Conservation (phyloP, 2,888 invertebrate species). For the Noctua janthe region DNA sequence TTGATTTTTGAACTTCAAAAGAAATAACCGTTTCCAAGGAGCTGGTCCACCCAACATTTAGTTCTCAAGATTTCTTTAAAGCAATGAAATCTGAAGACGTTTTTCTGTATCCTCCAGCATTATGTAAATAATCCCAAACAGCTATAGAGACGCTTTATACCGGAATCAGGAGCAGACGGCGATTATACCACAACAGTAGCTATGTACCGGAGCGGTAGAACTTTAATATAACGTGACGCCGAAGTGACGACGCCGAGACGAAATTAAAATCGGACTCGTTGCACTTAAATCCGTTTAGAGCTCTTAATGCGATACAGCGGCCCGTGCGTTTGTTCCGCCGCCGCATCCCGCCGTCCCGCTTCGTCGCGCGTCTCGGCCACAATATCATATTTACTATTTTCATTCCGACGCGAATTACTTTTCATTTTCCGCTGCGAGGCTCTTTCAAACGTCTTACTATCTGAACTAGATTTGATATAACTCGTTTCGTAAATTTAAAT, state of each 20-base stretch:
- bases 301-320: slow-evolving; percentile 68
- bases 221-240: slow-evolving; percentile 53
- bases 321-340: slow-evolving; percentile 36
- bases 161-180: slow-evolving; percentile 33
- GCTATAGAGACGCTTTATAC: slow-evolving; percentile 26
- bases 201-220: background rate
- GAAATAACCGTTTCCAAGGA: background rate
- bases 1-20: slow-evolving; percentile 1
- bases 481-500: slow-evolving; percentile 52
- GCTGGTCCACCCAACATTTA: slow-evolving; percentile 5
- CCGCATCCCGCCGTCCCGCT: slow-evolving; percentile 16
- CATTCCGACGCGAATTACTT: slow-evolving; percentile 71
- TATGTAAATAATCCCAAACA: slow-evolving; percentile 53
- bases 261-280: slow-evolving; percentile 73
- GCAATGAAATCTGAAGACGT: slow-evolving; percentile 41
- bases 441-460: slow-evolving; percentile 60
- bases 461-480: slow-evolving; percentile 60
- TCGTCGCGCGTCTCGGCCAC: slow-evolving; percentile 40
- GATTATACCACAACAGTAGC: slow-evolving; percentile 3
- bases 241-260: slow-evolving; percentile 64
- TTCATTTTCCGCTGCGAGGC: slow-evolving; percentile 68
- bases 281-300: slow-evolving; percentile 72
- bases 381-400: slow-evolving; percentile 74
- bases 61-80: slow-evolving; percentile 37
- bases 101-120: slow-evolving; percentile 29